Conservation (phyloP, 2,113 vertebrate species). For the Notothenia coriiceps region DNA sequence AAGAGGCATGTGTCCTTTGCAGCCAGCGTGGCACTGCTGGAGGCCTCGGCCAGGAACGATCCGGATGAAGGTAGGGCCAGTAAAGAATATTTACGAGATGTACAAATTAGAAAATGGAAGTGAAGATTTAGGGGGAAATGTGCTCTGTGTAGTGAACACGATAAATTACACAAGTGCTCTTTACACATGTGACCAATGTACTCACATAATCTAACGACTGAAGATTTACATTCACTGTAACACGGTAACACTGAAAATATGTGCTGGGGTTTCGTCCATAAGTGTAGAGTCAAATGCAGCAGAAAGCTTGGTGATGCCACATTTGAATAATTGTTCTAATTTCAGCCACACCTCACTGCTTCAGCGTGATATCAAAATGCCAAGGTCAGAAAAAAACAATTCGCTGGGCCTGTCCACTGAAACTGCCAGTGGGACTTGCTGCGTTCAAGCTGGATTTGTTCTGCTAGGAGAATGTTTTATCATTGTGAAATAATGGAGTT, state of each 20-base stretch:
- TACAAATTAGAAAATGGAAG: slow-evolving; percentile 5
- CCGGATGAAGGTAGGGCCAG: slow-evolving; percentile 91
- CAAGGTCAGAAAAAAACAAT: slow-evolving; percentile 71
- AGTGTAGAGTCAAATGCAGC: slow-evolving; percentile 3
- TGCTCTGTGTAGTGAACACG: not conserved
- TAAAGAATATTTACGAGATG: not conserved
- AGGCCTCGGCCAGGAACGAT: slow-evolving; percentile 95
- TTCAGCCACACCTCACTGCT: slow-evolving; percentile 38
- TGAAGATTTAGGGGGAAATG: slow-evolving; percentile 1
- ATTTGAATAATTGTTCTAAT: slow-evolving; percentile 67
- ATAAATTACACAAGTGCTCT: not conserved
- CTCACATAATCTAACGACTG: not conserved
- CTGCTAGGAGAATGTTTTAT: slow-evolving; percentile 64
- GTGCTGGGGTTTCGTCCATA: not conserved
- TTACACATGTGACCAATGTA: not conserved
- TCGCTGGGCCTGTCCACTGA: slow-evolving; percentile 51
- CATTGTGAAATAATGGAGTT: slow-evolving; percentile 76
- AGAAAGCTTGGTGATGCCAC: slow-evolving; percentile 27
- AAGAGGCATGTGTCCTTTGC: slow-evolving; percentile 93
- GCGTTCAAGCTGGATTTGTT: slow-evolving; percentile 62
- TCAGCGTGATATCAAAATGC: slow-evolving; percentile 56
- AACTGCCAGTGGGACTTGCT: slow-evolving; percentile 55
- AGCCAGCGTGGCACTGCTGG: slow-evolving; percentile 92
- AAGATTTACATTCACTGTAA: slow-evolving; percentile 24
- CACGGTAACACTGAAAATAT: slow-evolving; percentile 23